Evolutionary conservation across 2,888 invertebrate species (phyloP).

Genomic region (Crossocerus cetratus): DNA sequence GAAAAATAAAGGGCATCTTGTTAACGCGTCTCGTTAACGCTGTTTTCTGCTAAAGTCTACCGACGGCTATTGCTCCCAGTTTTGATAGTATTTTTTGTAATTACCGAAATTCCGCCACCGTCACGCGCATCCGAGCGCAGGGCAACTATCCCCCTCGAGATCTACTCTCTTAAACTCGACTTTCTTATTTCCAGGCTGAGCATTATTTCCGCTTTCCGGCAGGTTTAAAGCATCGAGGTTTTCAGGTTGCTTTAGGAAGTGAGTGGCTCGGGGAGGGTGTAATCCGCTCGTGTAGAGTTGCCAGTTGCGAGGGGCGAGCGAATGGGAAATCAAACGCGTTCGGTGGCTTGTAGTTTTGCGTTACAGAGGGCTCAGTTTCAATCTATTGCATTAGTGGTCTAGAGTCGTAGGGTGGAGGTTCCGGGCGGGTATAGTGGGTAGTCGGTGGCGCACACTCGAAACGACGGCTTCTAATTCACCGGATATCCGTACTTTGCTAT

Average conservation of each 20-base stretch:
- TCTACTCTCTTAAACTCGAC: background rate
- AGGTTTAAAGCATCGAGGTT: no score
- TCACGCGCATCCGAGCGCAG: background rate
- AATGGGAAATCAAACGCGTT: background rate
- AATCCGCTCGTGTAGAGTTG: background rate
- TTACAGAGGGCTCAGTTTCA: background rate
- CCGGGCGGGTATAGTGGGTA: background rate
- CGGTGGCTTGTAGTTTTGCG: background rate
- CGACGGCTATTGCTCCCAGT: no score
- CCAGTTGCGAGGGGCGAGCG: background rate
- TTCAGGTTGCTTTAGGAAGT: background rate
- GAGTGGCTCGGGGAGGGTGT: background rate
- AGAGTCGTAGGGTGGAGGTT: background rate
- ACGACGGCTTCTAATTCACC: conserved; percentile 33
- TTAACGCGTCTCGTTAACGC: background rate
- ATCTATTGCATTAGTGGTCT: no score
- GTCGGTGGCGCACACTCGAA: conserved; percentile 27
- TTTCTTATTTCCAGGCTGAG: no score
- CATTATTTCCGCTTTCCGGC: no score
- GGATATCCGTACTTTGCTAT: conserved; percentile 40
- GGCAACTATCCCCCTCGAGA: background rate
- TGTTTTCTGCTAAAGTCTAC: background rate
- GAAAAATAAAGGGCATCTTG: background rate
- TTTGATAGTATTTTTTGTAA: background rate
- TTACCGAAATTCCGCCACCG: background rate